Percentiles rank a stretch among this genome's conserved stretches.
Conservation (phyloP, 2,888 invertebrate genomes). For the Drosophila pseudotalamancana region DNA sequence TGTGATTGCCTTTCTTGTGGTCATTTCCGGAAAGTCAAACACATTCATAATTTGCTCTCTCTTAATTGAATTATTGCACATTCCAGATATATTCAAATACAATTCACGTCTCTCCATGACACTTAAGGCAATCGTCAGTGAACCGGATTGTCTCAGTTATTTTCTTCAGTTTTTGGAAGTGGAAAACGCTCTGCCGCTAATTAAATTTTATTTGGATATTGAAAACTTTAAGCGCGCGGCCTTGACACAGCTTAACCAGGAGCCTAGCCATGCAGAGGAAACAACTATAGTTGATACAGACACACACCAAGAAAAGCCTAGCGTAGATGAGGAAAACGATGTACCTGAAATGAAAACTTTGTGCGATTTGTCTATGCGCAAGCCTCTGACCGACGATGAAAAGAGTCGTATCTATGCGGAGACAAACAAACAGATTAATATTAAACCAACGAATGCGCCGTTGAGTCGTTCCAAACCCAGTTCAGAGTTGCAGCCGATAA, state of each 20-base stretch:
- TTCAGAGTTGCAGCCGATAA: constrained; percentile 43
- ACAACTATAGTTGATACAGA: background rate
- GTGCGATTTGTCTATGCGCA: constrained; percentile 83
- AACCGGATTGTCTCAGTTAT: constrained; percentile 92
- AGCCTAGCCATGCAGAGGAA: constrained; percentile 18
- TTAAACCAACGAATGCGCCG: constrained; percentile 18
- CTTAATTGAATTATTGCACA: constrained; percentile 25
- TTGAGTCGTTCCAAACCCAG: constrained; percentile 27
- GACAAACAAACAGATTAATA: constrained; percentile 77
- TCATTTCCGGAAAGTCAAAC: constrained; percentile 26
- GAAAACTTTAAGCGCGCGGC: constrained; percentile 87
- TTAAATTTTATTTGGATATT: constrained; percentile 91
- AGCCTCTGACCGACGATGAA: constrained; percentile 84
- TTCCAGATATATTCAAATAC: constrained; percentile 77
- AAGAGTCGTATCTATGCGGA: constrained; percentile 83
- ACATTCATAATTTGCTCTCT: constrained; percentile 20
- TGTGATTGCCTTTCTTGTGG: constrained; percentile 3
- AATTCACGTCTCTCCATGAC: constrained; percentile 88
- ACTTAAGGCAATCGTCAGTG: constrained; percentile 90
- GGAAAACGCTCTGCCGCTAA: constrained; percentile 87
- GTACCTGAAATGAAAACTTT: constrained; percentile 83
- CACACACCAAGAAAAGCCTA: background rate
- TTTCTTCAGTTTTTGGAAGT: constrained; percentile 94
- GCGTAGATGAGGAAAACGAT: constrained; percentile 51
- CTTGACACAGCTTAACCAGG: constrained; percentile 61